Base-by-base conservation (phyloP, 2,113 vertebrate genomes). In the Hymenochirus boettgeri region DNA sequence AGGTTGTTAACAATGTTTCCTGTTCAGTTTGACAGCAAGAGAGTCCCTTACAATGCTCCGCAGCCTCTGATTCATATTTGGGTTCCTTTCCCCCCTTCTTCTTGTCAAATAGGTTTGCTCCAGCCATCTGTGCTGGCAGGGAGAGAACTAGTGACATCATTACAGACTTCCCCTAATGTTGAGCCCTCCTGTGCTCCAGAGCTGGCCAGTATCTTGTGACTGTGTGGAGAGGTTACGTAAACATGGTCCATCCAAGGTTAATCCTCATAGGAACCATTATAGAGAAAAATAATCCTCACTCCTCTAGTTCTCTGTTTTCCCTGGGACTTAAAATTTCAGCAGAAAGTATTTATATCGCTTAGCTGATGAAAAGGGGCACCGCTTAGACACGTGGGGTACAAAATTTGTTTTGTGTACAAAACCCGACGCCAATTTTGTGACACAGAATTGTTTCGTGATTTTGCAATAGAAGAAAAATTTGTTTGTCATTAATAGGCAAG, bases 221-320 rank as follows among this genome's bases (percentile, higher is more conserved):
- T 65, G 63, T 25, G 21, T 17, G 25, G 39, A 65, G 63, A 65
- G 63, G 63, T 65, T 65, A 65, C 29, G 50, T 35, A 65, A 65
- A 65, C 63, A 65, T 25, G 24, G 22, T 55, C 39, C 53, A 57
- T 65, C 62, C 62, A 65, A 65, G 51, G 62, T 33, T 25, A 46
- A 65, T 57, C 62, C 59, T 55, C 62, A 24, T 12, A 54, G 62
- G 62, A 65, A 46, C 62, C 42, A 31, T 55, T 64, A 53, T 48
- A 5, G 52, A 29, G 62, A 47, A 65, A 56, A 56, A 47, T 12
- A 19, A 27, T 31, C 7, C 7, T 8, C 5, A 21, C 37, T 21
- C 23, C 21, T 12, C 24, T 2, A 13, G n/a, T 2, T 50, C 46
- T 46, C 29, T 33, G 27, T 51, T 51, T 61, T 50, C 19, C 35